These are phyloP conservation scores for Furnarius figulus DNA, from an alignment of 2,113 vertebrate genomes.

Conservation along the genomic window DNA sequence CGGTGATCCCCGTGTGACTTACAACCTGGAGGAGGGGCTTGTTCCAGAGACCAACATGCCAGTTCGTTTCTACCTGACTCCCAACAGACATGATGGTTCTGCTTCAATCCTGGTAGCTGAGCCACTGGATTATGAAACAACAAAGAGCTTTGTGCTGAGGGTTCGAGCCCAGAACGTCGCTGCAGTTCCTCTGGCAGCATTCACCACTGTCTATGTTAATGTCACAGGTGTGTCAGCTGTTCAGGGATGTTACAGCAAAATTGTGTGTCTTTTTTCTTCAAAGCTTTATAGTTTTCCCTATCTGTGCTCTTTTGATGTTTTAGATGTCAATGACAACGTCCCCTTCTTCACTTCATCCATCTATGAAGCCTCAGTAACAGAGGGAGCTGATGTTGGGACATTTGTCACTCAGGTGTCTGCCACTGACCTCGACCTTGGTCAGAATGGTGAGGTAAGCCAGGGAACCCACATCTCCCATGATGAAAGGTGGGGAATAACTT, in stretches of 20 bases:
- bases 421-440: constrained; percentile 83
- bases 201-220: constrained; percentile 80
- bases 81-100: constrained; percentile 86
- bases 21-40: constrained; percentile 87
- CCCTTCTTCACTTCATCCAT: constrained; percentile 91
- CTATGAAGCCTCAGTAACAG: constrained; percentile 86
- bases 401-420: constrained; percentile 86
- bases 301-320: not conserved
- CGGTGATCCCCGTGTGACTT: constrained; percentile 87
- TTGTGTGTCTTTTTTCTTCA: not conserved
- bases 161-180: constrained; percentile 88
- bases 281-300: not conserved
- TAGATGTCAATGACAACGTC: constrained; percentile 92
- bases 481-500: not conserved
- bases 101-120: constrained; percentile 88
- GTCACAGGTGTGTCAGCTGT: constrained; percentile 78
- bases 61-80: constrained; percentile 86
- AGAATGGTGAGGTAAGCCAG: constrained; percentile 83
- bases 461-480: not conserved
- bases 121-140: constrained; percentile 86
- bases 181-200: constrained; percentile 84
- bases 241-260: not conserved
- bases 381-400: constrained; percentile 82
- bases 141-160: constrained; percentile 81
- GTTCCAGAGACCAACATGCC: constrained; percentile 90